Evolutionary conservation across 2,113 vertebrate genomes (phyloP).

Genomic region (Cyprinodon tularosa): DNA sequence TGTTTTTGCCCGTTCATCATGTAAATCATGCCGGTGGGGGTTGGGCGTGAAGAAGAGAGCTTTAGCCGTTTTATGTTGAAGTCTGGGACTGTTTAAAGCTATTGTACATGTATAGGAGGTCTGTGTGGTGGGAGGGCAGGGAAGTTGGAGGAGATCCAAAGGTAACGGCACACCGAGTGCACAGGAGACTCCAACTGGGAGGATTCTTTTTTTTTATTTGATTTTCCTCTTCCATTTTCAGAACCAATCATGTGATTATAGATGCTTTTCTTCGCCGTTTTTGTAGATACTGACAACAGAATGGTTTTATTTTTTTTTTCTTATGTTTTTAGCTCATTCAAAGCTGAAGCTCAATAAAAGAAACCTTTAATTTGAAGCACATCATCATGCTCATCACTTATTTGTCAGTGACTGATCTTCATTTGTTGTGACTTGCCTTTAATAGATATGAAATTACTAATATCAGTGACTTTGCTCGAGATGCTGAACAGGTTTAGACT

Average conservation of each 20-base stretch:
- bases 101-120: conserved; percentile 76
- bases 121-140: conserved; percentile 30
- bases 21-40: conserved; percentile 31
- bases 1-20: conserved; percentile 37
- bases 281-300: conserved; percentile 72
- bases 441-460: background rate
- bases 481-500: background rate
- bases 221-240: conserved; percentile 41
- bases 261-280: conserved; percentile 26
- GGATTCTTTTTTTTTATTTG: conserved; percentile 46
- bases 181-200: conserved; percentile 38
- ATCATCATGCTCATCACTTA: conserved; percentile 59
- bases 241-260: conserved; percentile 62
- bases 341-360: conserved; percentile 76
- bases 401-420: conserved; percentile 21
- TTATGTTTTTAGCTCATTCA: conserved; percentile 70
- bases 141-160: background rate
- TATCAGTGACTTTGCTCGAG: background rate
- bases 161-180: conserved; percentile 51
- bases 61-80: conserved; percentile 62
- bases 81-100: conserved; percentile 71
- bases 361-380: conserved; percentile 73
- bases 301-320: conserved; percentile 42
- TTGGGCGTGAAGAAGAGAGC: conserved; percentile 10
- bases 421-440: background rate